Percentiles rank a stretch among this genome's conserved stretches.
Evolutionary conservation across 1,140 invertebrate species (phyloP).

Genomic region (Caenorhabditis briggsae): DNA sequence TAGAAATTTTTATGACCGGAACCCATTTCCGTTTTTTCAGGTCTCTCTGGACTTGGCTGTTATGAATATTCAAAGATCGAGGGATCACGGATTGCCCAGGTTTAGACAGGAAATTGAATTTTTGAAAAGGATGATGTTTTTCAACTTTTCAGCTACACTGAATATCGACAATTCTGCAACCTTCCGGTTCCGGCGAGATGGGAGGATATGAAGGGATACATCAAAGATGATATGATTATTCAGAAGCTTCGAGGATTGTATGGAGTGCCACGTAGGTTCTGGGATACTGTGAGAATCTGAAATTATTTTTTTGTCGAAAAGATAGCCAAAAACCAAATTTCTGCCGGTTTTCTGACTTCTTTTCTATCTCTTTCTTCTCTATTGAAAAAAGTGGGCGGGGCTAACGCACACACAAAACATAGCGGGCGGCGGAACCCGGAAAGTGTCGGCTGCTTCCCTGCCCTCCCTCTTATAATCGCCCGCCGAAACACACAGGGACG

Average conservation of each 20-base stretch:
- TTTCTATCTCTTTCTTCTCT: no score
- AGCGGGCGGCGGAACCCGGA: constrained; percentile 32
- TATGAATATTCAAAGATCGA: constrained; percentile 93
- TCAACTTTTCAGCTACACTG: constrained; percentile 67
- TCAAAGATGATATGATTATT: constrained; percentile 83
- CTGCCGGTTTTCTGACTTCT: background rate
- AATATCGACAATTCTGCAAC: constrained; percentile 86
- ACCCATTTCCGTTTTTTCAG: constrained; percentile 25
- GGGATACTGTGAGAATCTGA: background rate
- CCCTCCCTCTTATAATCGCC: background rate
- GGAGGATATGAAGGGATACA: constrained; percentile 88
- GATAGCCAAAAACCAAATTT: no score
- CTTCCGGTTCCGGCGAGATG: constrained; percentile 86
- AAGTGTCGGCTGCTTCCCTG: background rate
- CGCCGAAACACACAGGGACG: background rate
- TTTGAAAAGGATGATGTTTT: background rate
- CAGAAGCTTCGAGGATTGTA: constrained; percentile 88
- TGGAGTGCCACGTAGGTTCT: constrained; percentile 85
- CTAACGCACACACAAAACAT: background rate
- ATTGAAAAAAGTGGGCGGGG: constrained; percentile 7
- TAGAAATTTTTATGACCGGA: background rate
- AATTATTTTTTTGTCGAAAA: no score
- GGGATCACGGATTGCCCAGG: constrained; percentile 91
- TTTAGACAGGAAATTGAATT: constrained; percentile 26
- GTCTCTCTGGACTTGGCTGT: constrained; percentile 92